Conservation (phyloP, 2,797 vertebrate species). For the Fistularia tabacaria region DNA sequence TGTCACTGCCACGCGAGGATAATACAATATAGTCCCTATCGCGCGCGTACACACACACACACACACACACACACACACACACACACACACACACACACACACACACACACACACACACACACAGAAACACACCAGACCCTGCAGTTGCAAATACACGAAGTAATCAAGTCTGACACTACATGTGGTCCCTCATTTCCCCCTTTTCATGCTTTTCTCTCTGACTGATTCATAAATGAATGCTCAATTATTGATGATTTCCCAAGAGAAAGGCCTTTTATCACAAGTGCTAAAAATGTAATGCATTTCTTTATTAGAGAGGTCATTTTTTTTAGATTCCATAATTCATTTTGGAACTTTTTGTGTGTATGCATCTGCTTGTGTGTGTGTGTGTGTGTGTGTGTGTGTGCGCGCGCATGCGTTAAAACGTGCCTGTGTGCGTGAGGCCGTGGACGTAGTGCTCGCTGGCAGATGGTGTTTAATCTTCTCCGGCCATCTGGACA, state of each 20-base stretch:
- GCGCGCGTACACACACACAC: too few species aligned
- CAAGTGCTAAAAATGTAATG: slow-evolving; percentile 14
- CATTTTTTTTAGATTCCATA: slow-evolving; percentile 29
- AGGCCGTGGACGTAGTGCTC: slow-evolving; percentile 10
- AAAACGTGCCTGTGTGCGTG: slow-evolving; percentile 11
- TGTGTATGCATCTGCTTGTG: slow-evolving; percentile 19
- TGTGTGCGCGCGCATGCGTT: slow-evolving; percentile 6
- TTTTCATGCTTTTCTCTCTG: background rate
- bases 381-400: slow-evolving; percentile 13
- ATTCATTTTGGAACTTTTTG: slow-evolving; percentile 13
- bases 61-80: slow-evolving; percentile 3
- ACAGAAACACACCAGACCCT: background rate
- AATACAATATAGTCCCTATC: too few species aligned
- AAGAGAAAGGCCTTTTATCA: slow-evolving; percentile 5
- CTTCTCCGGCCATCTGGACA: slow-evolving; percentile 73
- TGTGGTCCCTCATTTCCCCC: slow-evolving; percentile 8
- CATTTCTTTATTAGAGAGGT: slow-evolving; percentile 25
- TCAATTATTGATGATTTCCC: slow-evolving; percentile 28
- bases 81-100: background rate
- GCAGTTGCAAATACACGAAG: too few species aligned
- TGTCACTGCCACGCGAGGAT: too few species aligned
- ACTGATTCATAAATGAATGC: slow-evolving; percentile 8
- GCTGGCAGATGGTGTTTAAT: slow-evolving; percentile 77
- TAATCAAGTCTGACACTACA: slow-evolving; percentile 1
- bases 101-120: slow-evolving; percentile 1